Evolutionary conservation across 2,113 vertebrate species (phyloP).

Genomic region (Benitochromis conjunctus): DNA sequence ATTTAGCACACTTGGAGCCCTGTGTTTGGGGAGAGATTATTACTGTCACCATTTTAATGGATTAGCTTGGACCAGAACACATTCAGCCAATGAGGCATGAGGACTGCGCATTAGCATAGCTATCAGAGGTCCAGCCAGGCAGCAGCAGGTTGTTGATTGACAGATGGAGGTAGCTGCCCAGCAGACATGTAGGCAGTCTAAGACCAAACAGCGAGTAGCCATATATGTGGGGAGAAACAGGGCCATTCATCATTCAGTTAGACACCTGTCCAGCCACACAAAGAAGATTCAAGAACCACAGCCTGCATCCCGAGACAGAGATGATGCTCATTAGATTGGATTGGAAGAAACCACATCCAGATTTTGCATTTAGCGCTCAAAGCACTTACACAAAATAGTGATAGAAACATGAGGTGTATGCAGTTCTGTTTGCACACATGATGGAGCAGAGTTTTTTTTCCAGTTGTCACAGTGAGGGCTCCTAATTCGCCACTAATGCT

Average conservation of each 20-base stretch:
- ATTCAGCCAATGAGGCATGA: slow-evolving; percentile 56
- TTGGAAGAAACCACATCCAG: slow-evolving; percentile 26
- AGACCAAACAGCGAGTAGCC: slow-evolving; percentile 65
- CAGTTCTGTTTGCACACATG: neutral
- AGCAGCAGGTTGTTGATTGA: slow-evolving; percentile 68
- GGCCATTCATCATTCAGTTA: slow-evolving; percentile 76
- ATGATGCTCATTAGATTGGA: slow-evolving; percentile 70
- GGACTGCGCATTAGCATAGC: slow-evolving; percentile 69
- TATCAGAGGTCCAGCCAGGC: slow-evolving; percentile 70
- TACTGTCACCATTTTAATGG: slow-evolving; percentile 75
- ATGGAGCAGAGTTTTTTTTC: neutral
- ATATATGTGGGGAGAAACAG: slow-evolving; percentile 68
- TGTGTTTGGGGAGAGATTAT: slow-evolving; percentile 71
- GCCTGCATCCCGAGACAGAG: slow-evolving; percentile 43
- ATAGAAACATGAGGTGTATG: neutral
- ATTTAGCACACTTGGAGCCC: slow-evolving; percentile 71
- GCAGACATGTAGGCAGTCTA: slow-evolving; percentile 59
- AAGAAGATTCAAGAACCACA: slow-evolving; percentile 42
- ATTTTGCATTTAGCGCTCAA: slow-evolving; percentile 32
- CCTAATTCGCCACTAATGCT: neutral
- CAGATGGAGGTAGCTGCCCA: slow-evolving; percentile 69
- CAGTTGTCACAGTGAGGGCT: neutral
- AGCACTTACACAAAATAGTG: neutral
- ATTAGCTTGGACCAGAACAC: slow-evolving; percentile 61
- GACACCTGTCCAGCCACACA: slow-evolving; percentile 74